Percentiles rank a stretch among this genome's conserved stretches.
These are phyloP conservation scores for Crypturellus tataupa DNA, from an alignment of 2,797 vertebrate genomes.

Conservation along the genomic window DNA sequence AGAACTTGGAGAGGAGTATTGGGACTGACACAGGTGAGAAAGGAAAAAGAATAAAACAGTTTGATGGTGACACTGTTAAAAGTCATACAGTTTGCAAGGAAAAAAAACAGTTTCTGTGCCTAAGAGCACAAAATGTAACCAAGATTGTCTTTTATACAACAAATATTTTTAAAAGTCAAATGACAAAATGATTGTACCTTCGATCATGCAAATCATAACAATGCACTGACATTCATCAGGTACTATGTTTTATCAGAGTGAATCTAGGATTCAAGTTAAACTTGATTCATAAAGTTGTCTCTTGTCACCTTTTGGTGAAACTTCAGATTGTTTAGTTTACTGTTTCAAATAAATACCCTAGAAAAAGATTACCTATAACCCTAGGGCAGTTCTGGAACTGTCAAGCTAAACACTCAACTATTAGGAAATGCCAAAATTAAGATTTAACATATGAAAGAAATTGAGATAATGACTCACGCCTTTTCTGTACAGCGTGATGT, in stretches of 20 bases:
- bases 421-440: slow-evolving; percentile 10
- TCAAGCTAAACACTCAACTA: background rate
- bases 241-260: background rate
- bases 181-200: background rate
- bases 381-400: background rate
- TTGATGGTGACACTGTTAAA: background rate
- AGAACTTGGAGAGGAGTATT: background rate
- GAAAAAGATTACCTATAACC: background rate
- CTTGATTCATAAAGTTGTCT: background rate
- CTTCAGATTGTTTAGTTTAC: background rate
- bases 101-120: background rate
- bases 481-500: background rate
- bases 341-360: background rate
- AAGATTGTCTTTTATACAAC: background rate
- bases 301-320: background rate
- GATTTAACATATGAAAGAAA: slow-evolving; percentile 34
- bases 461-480: background rate
- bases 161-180: background rate
- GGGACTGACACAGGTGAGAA: background rate
- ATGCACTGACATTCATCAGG: background rate
- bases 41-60: background rate
- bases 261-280: background rate
- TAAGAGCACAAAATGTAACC: background rate
- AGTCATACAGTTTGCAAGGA: background rate
- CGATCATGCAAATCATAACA: background rate